Percentiles rank a stretch among this genome's conserved stretches.
phyloP scores from a whole-genome alignment of 2,797 vertebrate species.

The Microtus obscurus region DNA sequence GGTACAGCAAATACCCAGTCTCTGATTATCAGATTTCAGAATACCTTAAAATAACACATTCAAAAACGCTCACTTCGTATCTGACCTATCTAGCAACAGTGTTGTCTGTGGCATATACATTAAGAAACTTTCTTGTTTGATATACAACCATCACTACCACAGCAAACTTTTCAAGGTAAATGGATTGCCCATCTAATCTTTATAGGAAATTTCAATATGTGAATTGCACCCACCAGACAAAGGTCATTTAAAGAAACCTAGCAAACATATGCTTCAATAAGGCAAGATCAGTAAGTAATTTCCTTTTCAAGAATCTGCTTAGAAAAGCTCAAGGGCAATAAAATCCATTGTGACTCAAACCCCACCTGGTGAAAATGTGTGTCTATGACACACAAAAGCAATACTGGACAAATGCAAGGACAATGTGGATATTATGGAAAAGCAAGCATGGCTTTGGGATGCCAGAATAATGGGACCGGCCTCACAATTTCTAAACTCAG shows the following conservation, averaged over 20 bases:
- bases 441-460: neutral
- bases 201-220: neutral
- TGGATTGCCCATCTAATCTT: neutral
- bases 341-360: conserved; percentile 24
- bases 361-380: neutral
- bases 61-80: neutral
- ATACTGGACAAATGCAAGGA: neutral
- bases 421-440: neutral
- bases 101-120: neutral
- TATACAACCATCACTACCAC: neutral
- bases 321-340: neutral
- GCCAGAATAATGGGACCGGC: neutral
- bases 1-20: neutral
- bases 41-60: conserved; percentile 6
- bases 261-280: neutral
- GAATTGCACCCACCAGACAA: neutral
- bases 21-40: neutral
- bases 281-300: neutral
- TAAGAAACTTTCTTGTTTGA: neutral
- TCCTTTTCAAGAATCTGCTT: neutral
- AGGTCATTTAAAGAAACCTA: neutral
- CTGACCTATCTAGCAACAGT: neutral
- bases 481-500: neutral
- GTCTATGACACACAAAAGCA: neutral
- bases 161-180: neutral